A percentile compares a stretch with the other conserved stretches of the same genome.
phyloP scores from a whole-genome alignment of 2,888 invertebrate genomes.

The Erannis defoliaria region DNA sequence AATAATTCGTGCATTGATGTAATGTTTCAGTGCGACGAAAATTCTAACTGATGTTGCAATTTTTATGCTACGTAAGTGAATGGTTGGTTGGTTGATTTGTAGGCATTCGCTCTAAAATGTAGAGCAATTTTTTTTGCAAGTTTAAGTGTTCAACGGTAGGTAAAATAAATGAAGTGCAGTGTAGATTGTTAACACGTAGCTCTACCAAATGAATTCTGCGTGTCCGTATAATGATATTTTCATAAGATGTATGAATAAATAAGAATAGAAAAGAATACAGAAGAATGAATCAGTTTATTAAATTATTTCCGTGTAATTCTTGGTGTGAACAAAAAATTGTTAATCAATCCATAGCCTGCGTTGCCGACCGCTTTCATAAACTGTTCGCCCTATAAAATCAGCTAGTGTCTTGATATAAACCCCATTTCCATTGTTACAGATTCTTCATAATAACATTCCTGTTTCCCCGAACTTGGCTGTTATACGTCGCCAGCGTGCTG shows the following conservation, averaged over 20 bases:
- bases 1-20: no score
- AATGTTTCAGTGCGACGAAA: no score
- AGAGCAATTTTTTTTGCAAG: conserved; percentile 11
- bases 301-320: no score
- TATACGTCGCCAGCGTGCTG: conserved; percentile 94
- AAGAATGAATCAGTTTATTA: no score
- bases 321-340: no score
- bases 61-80: conserved; percentile 1
- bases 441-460: conserved; percentile 96
- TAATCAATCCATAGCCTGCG: no score
- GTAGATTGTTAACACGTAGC: background rate
- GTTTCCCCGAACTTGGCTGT: conserved; percentile 92
- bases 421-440: conserved; percentile 81
- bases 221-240: background rate
- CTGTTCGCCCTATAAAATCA: background rate
- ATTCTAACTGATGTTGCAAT: background rate
- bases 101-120: conserved; percentile 4
- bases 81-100: background rate
- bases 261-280: no score
- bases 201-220: background rate
- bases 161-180: background rate
- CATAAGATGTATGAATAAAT: background rate
- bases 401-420: background rate
- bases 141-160: conserved; percentile 11
- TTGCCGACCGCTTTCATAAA: no score